Evolutionary conservation across 2,888 invertebrate species (phyloP), one percentile per base, ranked within the genome.

Genomic region (Galerucella calmariensis): DNA sequence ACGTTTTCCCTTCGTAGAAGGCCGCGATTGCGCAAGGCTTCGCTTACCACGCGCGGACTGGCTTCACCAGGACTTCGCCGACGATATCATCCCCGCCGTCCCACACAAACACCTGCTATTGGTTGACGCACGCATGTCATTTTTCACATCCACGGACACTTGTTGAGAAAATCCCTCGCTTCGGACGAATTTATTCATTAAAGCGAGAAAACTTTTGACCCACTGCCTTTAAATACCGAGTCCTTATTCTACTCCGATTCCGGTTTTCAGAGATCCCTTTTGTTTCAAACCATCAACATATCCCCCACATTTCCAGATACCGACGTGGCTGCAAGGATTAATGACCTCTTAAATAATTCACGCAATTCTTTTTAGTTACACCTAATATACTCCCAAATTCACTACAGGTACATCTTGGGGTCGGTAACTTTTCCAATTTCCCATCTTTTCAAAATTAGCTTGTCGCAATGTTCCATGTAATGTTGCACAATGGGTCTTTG

Each of bases 11-110:
- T 75, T 71, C 78, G 79, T 48, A 71, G 72, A 72, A 67, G 73
- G 76, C 79, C 83, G 85, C 84, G 84, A 83, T 84, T 85, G 85
- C 85, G 85, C 85, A 84, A 82, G 82, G 81, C 81, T 78, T 76
- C 81, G 82, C 79, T 81, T 78, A 82, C 84, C 84, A 84, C 85
- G 84, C 84, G 83, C 83, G 81, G 78, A 85, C 84, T 84, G 84
- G 78, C 83, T 76, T 80, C 83, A 81, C 81, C 81, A 81, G 83
- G 79, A 79, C 82, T 81, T 78, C 80, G 82, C 77, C 82, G 80
- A 80, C 79, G 81, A 84, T 84, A 83, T 84, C 84, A 82, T 82
- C 84, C 84, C 85, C 84, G 83, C 83, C 85, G 82, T 83, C 84
- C 84, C 82, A 82, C 84, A 79, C 82, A 79, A 67, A 73, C 67